Percentiles rank a stretch among this genome's conserved stretches.
Evolutionary conservation across 2,113 vertebrate species (phyloP).

Genomic region (Hypomesus transpacificus): DNA sequence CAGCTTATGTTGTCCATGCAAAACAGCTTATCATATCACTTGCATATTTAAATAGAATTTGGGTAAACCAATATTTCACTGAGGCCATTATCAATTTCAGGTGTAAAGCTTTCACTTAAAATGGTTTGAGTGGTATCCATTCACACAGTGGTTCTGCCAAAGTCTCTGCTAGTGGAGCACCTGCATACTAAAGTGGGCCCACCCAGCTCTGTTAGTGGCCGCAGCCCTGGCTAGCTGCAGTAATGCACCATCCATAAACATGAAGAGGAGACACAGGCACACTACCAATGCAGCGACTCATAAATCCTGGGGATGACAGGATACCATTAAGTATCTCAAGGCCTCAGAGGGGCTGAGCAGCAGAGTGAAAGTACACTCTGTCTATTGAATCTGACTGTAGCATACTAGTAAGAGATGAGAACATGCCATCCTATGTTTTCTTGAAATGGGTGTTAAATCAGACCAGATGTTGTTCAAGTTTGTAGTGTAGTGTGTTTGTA

Average conservation of each 20-base stretch:
- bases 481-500: too few species aligned
- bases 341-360: conserved; percentile 20
- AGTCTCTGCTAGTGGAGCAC: conserved; percentile 7
- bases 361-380: background rate
- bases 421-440: too few species aligned
- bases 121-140: conserved; percentile 28
- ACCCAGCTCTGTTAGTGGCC: conserved; percentile 29
- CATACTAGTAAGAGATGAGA: too few species aligned
- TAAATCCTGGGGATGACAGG: conserved; percentile 48
- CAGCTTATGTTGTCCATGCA: background rate
- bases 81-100: conserved; percentile 37
- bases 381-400: background rate
- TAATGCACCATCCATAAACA: conserved; percentile 64
- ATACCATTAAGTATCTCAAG: conserved; percentile 36
- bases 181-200: conserved; percentile 48
- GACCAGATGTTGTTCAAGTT: too few species aligned
- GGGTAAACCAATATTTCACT: conserved; percentile 34
- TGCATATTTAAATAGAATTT: conserved; percentile 23
- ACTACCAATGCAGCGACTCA: conserved; percentile 34
- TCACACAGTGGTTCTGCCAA: conserved; percentile 27
- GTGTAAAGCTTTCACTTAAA: conserved; percentile 30
- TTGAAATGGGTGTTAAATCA: too few species aligned
- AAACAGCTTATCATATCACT: background rate
- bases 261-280: conserved; percentile 45
- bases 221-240: conserved; percentile 34